phyloP scores from a whole-genome alignment of 2,113 vertebrate genomes.

The Sebastes fasciatus region DNA sequence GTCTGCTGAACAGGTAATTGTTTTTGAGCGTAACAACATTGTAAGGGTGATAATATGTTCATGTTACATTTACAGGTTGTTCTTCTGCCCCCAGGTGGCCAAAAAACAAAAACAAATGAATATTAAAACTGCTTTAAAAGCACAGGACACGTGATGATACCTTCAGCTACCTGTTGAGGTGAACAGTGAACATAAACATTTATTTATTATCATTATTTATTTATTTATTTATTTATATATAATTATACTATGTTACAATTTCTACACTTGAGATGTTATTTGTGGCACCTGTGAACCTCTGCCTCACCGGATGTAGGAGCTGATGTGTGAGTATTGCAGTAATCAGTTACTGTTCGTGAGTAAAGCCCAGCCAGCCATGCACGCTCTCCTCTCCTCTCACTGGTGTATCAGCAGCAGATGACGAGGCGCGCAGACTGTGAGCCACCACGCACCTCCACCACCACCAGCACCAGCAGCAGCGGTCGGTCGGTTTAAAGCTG shows the following conservation, averaged over 20 bases:
- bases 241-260: too few relatives aligned
- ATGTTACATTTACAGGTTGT: not conserved
- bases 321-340: slow-evolving; percentile 9
- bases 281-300: slow-evolving; percentile 17
- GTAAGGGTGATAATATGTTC: not conserved
- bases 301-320: not conserved
- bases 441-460: slow-evolving; percentile 42
- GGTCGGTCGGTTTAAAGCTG: slow-evolving; percentile 69
- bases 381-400: slow-evolving; percentile 2
- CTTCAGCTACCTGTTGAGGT: too few relatives aligned
- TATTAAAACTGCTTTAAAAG: too few relatives aligned
- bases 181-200: too few relatives aligned
- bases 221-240: too few relatives aligned
- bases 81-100: too few relatives aligned
- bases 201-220: too few relatives aligned
- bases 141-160: too few relatives aligned
- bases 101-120: too few relatives aligned
- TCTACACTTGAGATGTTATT: not conserved
- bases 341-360: slow-evolving; percentile 8
- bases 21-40: not conserved
- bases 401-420: slow-evolving; percentile 43
- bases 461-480: too few relatives aligned
- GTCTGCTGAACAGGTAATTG: not conserved
- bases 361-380: slow-evolving; percentile 17
- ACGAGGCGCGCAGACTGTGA: slow-evolving; percentile 55